Evolutionary conservation across 2,797 vertebrate genomes (phyloP), one percentile per base, ranked within the genome.

Genomic region (Sibirionetta formosa): DNA sequence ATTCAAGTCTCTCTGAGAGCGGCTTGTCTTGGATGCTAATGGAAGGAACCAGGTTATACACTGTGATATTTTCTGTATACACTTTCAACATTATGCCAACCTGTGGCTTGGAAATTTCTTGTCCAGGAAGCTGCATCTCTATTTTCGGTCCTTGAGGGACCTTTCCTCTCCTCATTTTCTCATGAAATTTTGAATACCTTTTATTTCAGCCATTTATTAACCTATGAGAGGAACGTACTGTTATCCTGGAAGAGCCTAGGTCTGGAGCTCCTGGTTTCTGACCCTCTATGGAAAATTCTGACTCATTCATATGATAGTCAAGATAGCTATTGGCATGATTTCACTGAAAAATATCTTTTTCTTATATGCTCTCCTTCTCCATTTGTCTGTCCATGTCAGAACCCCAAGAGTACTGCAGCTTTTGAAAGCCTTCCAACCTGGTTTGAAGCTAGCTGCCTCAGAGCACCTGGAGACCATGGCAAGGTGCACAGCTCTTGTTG

Each of bases 391-490:
- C 38, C 7, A 9, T 13, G 5, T 70, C n/a, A 56, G 72, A 83
- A 97, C 40, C 19, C 11, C 42, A 57, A 57, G 24, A 8, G 6
- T 17, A 35, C 57, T 65, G 11, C 42, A 66, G 44, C 24, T 92
- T 29, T 60, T 7, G 48, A 86, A 82, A 93, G 9, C 22, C 46
- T n/a, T 81, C 35, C n/a, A 54, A 15, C 7, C 27, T 29, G 51
- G 12, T 15, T n/a, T 70, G 23, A 57, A 88, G 46, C 7, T 1
- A 57, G 14, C 33, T 80, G 26, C 38, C 51, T 85, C 38, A 38
- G 64, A 14, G 14, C 0, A 0, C 36, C 69, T 40, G 48, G 26
- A 71, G 68, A 42, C 9, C 11, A 19, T 0, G 13, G 38, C 1
- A 9, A 70, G 46, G 17, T 8, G 2, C 38, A 11, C 0, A 1